Conservation (phyloP, 1,140 invertebrate genomes). For the Drosophila ercepeae region DNA sequence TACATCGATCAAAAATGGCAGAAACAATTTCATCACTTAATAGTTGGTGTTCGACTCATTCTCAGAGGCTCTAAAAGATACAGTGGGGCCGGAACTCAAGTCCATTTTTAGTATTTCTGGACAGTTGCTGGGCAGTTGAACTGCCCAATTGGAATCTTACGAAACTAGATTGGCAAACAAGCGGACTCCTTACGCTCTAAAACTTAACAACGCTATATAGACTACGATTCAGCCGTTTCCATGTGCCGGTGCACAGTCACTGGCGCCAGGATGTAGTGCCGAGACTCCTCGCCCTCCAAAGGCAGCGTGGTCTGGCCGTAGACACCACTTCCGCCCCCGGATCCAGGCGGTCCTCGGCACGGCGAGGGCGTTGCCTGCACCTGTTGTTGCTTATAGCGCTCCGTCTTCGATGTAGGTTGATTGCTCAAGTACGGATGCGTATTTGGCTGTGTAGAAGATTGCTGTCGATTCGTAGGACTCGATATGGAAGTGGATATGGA, state of each 20-base stretch:
- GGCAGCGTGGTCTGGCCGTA: constrained; percentile 82
- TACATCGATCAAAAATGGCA: constrained; percentile 68
- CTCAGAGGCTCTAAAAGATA: constrained; percentile 20
- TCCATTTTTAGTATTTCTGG: constrained; percentile 1
- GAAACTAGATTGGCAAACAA: constrained; percentile 75
- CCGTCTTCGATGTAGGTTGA: constrained; percentile 78
- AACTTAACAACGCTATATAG: constrained; percentile 58
- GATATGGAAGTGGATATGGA: constrained; percentile 87
- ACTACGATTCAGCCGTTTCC: constrained; percentile 86
- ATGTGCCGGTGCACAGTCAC: constrained; percentile 94
- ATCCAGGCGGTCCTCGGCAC: constrained; percentile 34
- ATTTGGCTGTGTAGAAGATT: constrained; percentile 51
- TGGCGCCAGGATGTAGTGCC: constrained; percentile 89
- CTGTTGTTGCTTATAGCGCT: constrained; percentile 77
- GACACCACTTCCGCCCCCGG: constrained; percentile 35
- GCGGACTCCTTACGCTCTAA: constrained; percentile 56
- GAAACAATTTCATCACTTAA: constrained; percentile 69
- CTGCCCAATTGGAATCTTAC: constrained; percentile 33
- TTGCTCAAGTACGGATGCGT: constrained; percentile 64
- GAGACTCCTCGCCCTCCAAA: constrained; percentile 41
- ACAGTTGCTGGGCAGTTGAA: constrained; percentile 44
- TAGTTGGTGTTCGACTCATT: constrained; percentile 49
- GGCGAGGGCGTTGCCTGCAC: constrained; percentile 62
- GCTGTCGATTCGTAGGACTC: constrained; percentile 80
- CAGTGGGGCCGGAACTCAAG: constrained; percentile 10